Percentiles rank a stretch among this genome's conserved stretches.
Evolutionary conservation across 2,797 vertebrate species (phyloP).

Genomic region (Carcharodon carcharias): DNA sequence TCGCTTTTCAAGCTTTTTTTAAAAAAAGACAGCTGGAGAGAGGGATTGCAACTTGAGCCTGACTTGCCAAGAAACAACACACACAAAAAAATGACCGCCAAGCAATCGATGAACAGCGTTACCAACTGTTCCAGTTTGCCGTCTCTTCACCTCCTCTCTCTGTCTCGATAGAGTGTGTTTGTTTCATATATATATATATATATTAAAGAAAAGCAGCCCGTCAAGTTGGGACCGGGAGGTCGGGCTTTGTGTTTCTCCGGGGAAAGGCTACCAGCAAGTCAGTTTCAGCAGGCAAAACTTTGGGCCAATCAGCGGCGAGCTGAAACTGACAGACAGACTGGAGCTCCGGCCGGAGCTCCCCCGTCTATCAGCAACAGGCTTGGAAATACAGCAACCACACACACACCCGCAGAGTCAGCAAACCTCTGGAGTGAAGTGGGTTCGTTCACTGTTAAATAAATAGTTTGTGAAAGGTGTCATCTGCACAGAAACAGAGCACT

Average conservation of each 20-base stretch:
- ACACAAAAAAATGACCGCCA: not conserved
- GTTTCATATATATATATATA: not conserved
- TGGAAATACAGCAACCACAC: not conserved
- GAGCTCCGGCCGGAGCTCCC: not conserved
- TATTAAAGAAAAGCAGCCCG: not conserved
- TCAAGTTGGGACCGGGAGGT: constrained; percentile 8
- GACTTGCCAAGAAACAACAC: not conserved
- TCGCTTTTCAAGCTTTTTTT: not conserved
- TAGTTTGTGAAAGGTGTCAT: not conserved
- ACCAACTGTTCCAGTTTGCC: not conserved
- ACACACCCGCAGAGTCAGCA: not conserved
- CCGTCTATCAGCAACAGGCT: not conserved
- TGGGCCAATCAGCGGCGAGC: constrained; percentile 11
- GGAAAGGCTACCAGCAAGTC: constrained; percentile 3
- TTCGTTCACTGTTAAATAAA: not conserved
- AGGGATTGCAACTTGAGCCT: not conserved
- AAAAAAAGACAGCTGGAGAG: not conserved
- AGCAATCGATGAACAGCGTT: not conserved
- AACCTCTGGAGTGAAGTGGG: too few relatives aligned
- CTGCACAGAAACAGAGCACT: too few relatives aligned
- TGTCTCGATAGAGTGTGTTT: not conserved
- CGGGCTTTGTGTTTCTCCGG: constrained; percentile 13
- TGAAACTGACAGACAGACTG: not conserved
- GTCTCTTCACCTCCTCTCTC: not conserved
- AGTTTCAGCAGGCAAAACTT: constrained; percentile 28